Conservation (phyloP, 2,888 invertebrate species). For the Cyclophora punctaria region DNA sequence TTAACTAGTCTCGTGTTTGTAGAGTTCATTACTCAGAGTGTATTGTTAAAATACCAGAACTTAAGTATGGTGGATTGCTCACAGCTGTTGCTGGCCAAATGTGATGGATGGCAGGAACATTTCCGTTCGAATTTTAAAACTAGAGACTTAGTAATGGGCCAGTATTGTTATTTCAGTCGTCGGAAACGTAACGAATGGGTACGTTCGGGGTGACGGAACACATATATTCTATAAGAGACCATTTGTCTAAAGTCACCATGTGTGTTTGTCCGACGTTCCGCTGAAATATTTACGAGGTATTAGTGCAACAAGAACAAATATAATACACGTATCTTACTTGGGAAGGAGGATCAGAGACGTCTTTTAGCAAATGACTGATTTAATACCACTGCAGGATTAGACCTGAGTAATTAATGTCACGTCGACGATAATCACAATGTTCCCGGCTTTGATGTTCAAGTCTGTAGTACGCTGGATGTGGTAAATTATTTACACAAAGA, state of each 20-base stretch:
- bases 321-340: slow-evolving; percentile 19
- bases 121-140: slow-evolving; percentile 53
- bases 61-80: slow-evolving; percentile 8
- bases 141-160: slow-evolving; percentile 35
- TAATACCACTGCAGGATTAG: slow-evolving; percentile 48
- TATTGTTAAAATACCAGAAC: neutral
- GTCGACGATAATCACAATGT: slow-evolving; percentile 29
- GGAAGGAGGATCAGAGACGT: slow-evolving; percentile 38
- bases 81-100: slow-evolving; percentile 51
- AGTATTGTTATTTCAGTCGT: slow-evolving; percentile 70
- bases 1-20: no score
- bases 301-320: slow-evolving; percentile 61
- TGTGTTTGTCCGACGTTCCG: slow-evolving; percentile 43
- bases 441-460: slow-evolving; percentile 35
- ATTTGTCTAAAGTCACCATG: slow-evolving; percentile 62
- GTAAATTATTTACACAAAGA: neutral
- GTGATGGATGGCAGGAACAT: slow-evolving; percentile 50
- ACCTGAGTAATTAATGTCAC: slow-evolving; percentile 43
- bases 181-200: slow-evolving; percentile 60
- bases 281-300: slow-evolving; percentile 73
- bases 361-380: slow-evolving; percentile 59
- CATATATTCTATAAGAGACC: slow-evolving; percentile 62
- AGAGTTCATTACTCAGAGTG: neutral
- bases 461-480: slow-evolving; percentile 5
- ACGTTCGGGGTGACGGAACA: slow-evolving; percentile 59